phyloP scores from a whole-genome alignment of 2,888 invertebrate genomes.

The Temnothorax unifasciatus region DNA sequence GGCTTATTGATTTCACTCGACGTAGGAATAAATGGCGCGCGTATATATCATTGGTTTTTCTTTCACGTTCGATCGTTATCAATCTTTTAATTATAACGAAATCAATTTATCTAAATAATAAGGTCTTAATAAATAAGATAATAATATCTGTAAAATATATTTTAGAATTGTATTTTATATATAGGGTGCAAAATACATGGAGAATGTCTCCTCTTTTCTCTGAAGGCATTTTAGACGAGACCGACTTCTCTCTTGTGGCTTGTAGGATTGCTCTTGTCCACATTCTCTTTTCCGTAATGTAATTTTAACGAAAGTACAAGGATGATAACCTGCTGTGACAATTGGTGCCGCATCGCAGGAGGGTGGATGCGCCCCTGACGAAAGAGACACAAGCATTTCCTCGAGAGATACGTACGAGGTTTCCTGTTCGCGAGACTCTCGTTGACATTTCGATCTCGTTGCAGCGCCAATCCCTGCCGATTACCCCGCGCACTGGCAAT shows the following conservation, averaged over 20 bases:
- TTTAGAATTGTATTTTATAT: not conserved
- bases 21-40: not conserved
- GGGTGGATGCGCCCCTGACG: constrained; percentile 61
- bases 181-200: not conserved
- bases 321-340: not conserved
- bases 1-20: not conserved
- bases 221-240: not conserved
- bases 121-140: not conserved
- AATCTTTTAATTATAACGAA: not conserved
- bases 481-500: constrained; percentile 65
- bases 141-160: not conserved
- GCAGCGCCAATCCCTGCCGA: constrained; percentile 68
- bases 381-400: constrained; percentile 64
- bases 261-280: not conserved
- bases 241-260: not conserved
- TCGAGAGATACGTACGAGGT: constrained; percentile 64
- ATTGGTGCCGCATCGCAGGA: not conserved
- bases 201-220: not conserved
- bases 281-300: not conserved
- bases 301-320: not conserved
- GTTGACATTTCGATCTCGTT: constrained; percentile 74
- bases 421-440: constrained; percentile 70
- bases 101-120: not conserved
- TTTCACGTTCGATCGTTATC: not conserved
- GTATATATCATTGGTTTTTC: not conserved